Evolutionary conservation across 2,113 vertebrate species (phyloP), one percentile per base, ranked within the genome.

Genomic region (Pterocles burchelli): DNA sequence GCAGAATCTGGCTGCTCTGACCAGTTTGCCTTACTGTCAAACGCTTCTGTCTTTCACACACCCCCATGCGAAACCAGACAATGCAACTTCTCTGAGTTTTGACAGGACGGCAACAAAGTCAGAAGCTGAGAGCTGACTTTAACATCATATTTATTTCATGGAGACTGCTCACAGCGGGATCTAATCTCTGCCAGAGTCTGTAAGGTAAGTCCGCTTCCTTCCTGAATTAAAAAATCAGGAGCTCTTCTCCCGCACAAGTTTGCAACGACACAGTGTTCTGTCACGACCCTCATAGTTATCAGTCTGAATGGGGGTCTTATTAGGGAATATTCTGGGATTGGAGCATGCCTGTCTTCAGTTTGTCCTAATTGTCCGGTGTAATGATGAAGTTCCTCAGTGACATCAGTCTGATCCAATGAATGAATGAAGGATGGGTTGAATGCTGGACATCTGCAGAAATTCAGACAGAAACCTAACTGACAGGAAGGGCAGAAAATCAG

Each of bases 21-120:
- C 83, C 95, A 96, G 85, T 89, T 95, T 91, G 96, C 96, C 71
- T 96, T 81, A 49, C 97, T 96, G 97, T 97, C 98, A 95, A 96
- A 93, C 36, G 38, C 59, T 83, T 72, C 96, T 85, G 95, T 45
- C 43, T 12, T 11, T 41, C 91, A 48, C 90, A 41, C 79, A 4
- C 80, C 20, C 85, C 5, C 81, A 6, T 4, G 4, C 81, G 11
- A 38, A 74, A 18, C 38, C 45, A 17, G 84, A 3, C 58, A 34
- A 17, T 61, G 45, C 83, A 25, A 92, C 94, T 83, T 11, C 55
- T 22, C 95, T 15, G 62, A 74, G 74, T 94, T 97, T 73, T 85
- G 93, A 88, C 97, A 33, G 89, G 89, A 95, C 93, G 55, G 77
- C 91, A 62, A 15, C 85, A 8, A 52, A 83, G 68, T 91, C 95